phyloP scores from a whole-genome alignment of 1,140 invertebrate genomes.

The Diuraphis noxia region DNA sequence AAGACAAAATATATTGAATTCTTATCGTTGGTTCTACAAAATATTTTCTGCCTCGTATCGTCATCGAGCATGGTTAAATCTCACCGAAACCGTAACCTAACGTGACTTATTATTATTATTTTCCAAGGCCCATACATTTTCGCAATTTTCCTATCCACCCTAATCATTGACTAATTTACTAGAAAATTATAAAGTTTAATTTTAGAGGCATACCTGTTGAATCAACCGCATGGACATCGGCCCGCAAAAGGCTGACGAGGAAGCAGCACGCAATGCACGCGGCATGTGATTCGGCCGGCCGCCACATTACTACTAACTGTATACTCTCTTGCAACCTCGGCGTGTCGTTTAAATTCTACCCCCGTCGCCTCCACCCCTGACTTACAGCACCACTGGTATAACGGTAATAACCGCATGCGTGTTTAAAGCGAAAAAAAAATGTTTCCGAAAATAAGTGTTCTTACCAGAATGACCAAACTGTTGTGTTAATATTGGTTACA shows the following conservation, averaged over 20 bases:
- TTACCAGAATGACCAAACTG: background rate
- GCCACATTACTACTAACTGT: slow-evolving; percentile 48
- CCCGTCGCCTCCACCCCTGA: background rate
- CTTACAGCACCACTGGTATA: background rate
- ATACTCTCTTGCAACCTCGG: background rate
- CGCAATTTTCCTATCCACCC: background rate
- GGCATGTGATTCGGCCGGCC: slow-evolving; percentile 29
- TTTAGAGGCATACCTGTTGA: slow-evolving; percentile 37
- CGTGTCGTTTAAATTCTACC: background rate
- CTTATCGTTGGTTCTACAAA: background rate
- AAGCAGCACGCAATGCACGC: slow-evolving; percentile 44
- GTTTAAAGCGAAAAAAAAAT: background rate
- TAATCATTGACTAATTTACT: background rate
- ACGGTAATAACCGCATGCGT: background rate
- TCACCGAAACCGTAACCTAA: background rate
- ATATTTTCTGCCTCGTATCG: background rate
- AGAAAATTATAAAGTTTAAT: background rate
- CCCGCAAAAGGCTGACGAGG: background rate
- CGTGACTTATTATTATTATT: background rate
- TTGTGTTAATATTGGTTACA: background rate
- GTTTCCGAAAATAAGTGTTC: background rate
- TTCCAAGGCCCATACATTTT: background rate
- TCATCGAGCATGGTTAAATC: background rate
- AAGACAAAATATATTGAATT: background rate
- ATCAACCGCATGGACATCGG: slow-evolving; percentile 17